phyloP scores from a whole-genome alignment of 2,113 vertebrate species.

The Microtus richardsoni region DNA sequence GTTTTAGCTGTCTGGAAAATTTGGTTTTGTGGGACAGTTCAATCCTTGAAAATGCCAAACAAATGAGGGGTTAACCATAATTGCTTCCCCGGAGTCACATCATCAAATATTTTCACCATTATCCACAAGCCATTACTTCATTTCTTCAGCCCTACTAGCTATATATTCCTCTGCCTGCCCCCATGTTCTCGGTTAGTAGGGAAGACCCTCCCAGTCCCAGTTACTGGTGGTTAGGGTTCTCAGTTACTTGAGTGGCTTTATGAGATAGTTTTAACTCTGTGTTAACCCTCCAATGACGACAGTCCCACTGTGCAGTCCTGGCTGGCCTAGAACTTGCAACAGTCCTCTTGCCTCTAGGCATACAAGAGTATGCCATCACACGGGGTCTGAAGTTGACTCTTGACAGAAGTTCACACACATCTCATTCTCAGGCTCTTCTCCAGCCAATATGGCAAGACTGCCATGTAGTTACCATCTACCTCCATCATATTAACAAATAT shows the following conservation, averaged over 20 bases:
- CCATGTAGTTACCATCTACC: neutral
- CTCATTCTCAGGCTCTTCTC: neutral
- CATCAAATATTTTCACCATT: constrained; percentile 76
- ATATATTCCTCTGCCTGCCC: neutral
- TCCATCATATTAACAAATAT: neutral
- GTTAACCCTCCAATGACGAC: neutral
- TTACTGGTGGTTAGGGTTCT: neutral
- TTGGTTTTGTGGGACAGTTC: constrained; percentile 73
- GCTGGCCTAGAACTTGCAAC: neutral
- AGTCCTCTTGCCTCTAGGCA: neutral
- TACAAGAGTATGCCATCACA: neutral
- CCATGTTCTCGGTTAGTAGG: neutral
- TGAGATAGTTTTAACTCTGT: neutral
- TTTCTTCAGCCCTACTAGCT: constrained; percentile 3
- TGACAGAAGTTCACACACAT: accelerated
- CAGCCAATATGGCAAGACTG: neutral
- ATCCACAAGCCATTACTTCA: constrained; percentile 68
- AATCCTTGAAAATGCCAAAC: constrained; percentile 76
- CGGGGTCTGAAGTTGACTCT: neutral
- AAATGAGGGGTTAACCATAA: constrained; percentile 82
- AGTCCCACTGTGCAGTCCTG: neutral
- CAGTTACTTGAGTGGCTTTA: neutral
- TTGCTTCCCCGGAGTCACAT: constrained; percentile 74
- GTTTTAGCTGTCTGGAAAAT: constrained; percentile 79
- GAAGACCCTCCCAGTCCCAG: neutral